Evolutionary conservation across 1,140 invertebrate genomes (phyloP).

Genomic region (Rhagoletis zephyria): DNA sequence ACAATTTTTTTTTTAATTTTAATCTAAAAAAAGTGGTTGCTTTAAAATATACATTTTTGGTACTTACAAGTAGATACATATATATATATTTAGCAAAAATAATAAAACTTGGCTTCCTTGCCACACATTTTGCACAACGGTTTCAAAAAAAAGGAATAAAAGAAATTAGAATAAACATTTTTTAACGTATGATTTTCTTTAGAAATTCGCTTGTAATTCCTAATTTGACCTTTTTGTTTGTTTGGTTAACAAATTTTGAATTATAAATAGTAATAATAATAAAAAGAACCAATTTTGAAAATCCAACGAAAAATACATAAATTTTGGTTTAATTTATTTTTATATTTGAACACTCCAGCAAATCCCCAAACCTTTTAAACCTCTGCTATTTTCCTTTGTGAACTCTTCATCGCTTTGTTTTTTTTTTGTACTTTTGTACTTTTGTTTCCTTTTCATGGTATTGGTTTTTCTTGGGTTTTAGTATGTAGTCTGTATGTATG

Average conservation of each 20-base stretch:
- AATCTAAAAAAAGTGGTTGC: no score
- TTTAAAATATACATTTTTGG: no score
- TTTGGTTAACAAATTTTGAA: constrained; percentile 42
- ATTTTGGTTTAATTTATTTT: constrained; percentile 36
- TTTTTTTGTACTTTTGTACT: neutral
- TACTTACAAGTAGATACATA: no score
- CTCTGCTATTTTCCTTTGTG: neutral
- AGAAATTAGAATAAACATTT: neutral
- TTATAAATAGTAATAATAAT: neutral
- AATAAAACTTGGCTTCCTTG: neutral
- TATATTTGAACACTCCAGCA: neutral
- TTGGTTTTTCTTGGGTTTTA: constrained; percentile 5
- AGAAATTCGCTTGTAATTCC: constrained; percentile 23
- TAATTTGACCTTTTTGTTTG: constrained; percentile 17
- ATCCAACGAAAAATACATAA: constrained; percentile 15
- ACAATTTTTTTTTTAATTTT: no score
- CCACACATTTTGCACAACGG: neutral
- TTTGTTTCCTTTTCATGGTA: neutral
- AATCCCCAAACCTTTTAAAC: neutral
- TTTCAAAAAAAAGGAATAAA: neutral
- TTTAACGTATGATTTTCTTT: constrained; percentile 10
- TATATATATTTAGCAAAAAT: no score
- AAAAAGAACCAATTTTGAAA: constrained; percentile 2
- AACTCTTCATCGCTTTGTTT: neutral
- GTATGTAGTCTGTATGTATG: neutral